Evolutionary conservation across 2,113 vertebrate genomes (phyloP).

Genomic region (Oncorhynchus nerka): DNA sequence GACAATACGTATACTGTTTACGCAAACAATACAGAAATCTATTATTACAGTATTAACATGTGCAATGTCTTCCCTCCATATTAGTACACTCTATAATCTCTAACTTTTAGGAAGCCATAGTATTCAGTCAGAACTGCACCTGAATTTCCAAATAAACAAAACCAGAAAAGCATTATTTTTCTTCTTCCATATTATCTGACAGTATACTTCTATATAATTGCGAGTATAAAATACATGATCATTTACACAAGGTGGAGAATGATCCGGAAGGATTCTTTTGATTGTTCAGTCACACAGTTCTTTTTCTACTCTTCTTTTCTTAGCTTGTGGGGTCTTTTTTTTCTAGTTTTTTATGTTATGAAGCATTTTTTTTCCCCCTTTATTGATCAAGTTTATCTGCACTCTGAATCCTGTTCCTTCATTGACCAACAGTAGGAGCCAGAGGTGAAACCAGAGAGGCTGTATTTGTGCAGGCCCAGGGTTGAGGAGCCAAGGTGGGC

Average conservation of each 20-base stretch:
- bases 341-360: conserved; percentile 6
- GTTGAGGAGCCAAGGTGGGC: neutral
- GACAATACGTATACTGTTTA: conserved; percentile 3
- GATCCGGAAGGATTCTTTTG: conserved; percentile 7
- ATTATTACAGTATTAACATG: conserved; percentile 26
- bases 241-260: conserved; percentile 41
- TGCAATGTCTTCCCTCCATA: conserved; percentile 13
- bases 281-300: conserved; percentile 16
- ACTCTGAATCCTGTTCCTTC: neutral
- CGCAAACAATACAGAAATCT: conserved; percentile 29
- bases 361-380: no score
- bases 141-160: conserved; percentile 19
- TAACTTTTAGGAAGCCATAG: conserved; percentile 19
- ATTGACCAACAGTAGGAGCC: neutral
- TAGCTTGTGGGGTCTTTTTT: conserved; percentile 27
- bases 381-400: neutral
- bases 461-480: no score
- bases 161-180: conserved; percentile 17
- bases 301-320: conserved; percentile 5
- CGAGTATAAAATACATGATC: conserved; percentile 62
- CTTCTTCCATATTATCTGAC: conserved; percentile 16
- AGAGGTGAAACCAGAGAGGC: neutral
- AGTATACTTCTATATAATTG: conserved; percentile 36
- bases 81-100: conserved; percentile 7
- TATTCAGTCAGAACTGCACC: conserved; percentile 24